Evolutionary conservation across 2,113 vertebrate species (phyloP).

Genomic region (Pionites leucogaster): DNA sequence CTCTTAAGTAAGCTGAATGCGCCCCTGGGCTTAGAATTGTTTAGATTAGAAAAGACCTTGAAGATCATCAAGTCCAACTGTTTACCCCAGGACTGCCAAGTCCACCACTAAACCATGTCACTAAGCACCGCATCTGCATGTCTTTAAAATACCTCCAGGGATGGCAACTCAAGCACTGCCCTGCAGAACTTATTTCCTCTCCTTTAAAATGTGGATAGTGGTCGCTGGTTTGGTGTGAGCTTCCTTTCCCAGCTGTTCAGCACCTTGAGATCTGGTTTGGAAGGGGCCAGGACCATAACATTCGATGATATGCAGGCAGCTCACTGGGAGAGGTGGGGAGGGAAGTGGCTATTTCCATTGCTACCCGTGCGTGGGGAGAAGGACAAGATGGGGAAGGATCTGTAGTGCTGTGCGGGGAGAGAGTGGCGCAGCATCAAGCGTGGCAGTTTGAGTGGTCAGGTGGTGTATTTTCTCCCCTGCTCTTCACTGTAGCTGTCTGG

Average conservation of each 20-base stretch:
- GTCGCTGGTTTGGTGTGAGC: background rate
- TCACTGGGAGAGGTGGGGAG: background rate
- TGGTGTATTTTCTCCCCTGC: background rate
- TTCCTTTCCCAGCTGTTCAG: background rate
- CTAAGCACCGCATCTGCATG: background rate
- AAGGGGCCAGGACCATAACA: background rate
- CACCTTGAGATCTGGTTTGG: background rate
- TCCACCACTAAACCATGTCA: background rate
- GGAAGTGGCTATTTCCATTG: background rate
- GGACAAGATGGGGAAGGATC: background rate
- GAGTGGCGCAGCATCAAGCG: background rate
- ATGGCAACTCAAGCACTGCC: background rate
- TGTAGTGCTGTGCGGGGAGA: background rate
- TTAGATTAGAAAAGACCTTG: background rate
- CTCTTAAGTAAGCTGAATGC: background rate
- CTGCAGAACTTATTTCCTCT: background rate
- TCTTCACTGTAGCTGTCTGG: background rate
- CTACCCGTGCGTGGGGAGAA: background rate
- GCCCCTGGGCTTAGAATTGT: background rate
- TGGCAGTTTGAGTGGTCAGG: background rate
- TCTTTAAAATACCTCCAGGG: background rate
- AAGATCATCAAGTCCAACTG: background rate
- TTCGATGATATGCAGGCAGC: background rate
- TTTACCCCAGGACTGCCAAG: background rate
- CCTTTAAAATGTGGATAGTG: background rate